Conservation (phyloP, 1,140 invertebrate species). For the Stenopsyche tienmushanensis region DNA sequence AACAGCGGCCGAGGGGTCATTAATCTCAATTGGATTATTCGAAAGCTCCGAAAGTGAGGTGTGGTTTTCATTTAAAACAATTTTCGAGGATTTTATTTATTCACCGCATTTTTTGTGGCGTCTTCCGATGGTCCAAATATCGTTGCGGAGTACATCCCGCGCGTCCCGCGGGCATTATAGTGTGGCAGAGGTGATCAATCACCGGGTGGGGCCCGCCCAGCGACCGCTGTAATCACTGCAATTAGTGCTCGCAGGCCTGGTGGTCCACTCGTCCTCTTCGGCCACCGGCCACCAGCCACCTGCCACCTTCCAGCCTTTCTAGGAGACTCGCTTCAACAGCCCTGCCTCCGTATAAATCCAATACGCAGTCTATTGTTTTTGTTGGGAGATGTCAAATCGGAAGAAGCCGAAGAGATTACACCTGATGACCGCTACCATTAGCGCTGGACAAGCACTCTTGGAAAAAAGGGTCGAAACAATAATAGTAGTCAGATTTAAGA, state of each 20-base stretch:
- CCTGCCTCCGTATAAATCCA: not conserved
- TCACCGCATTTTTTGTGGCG: no score
- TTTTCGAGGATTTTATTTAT: slow-evolving; percentile 18
- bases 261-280: slow-evolving; percentile 42
- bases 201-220: slow-evolving; percentile 37
- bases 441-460: no score
- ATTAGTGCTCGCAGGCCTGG: slow-evolving; percentile 46
- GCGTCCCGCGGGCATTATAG: slow-evolving; percentile 9
- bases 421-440: slow-evolving; percentile 38
- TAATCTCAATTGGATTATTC: slow-evolving; percentile 15
- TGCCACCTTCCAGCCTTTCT: slow-evolving; percentile 35
- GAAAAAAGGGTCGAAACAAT: no score
- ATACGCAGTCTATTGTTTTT: not conserved
- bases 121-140: not conserved
- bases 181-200: slow-evolving; percentile 25
- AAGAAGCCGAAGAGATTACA: slow-evolving; percentile 49
- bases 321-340: not conserved
- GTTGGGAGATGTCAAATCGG: no score
- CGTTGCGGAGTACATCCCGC: not conserved
- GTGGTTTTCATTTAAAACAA: slow-evolving; percentile 26
- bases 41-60: slow-evolving; percentile 11
- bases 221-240: slow-evolving; percentile 47
- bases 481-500: no score
- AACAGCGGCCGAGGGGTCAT: not conserved
- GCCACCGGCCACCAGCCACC: slow-evolving; percentile 45